phyloP scores from a whole-genome alignment of 2,888 invertebrate genomes.

The Digitonthophagus gazella region DNA sequence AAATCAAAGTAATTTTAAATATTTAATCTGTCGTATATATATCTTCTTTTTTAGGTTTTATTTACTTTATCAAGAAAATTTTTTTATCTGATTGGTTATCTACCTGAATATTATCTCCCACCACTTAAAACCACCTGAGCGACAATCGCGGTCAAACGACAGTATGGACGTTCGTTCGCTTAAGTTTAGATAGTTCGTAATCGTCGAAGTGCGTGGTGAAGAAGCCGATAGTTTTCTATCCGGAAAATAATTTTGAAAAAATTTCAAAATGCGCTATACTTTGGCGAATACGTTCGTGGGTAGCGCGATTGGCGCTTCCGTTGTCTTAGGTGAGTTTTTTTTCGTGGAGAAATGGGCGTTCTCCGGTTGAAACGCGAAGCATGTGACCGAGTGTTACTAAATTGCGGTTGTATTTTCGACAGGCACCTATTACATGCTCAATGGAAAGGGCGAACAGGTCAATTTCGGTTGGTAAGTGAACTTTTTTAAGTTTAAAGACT shows the following conservation, averaged over 20 bases:
- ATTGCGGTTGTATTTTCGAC: constrained; percentile 48
- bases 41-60: no score
- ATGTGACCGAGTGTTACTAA: constrained; percentile 40
- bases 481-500: background rate
- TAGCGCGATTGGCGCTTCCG: constrained; percentile 42
- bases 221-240: background rate
- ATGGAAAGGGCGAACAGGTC: constrained; percentile 82
- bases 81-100: background rate
- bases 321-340: constrained; percentile 46
- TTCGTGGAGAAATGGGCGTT: constrained; percentile 21
- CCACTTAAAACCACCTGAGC: constrained; percentile 9
- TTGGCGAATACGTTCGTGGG: constrained; percentile 57
- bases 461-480: constrained; percentile 75
- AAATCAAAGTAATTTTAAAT: no score
- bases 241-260: constrained; percentile 9
- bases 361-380: constrained; percentile 33
- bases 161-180: constrained; percentile 5
- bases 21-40: no score
- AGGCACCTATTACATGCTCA: constrained; percentile 68
- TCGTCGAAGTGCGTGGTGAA: background rate
- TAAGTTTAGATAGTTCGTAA: background rate
- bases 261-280: constrained; percentile 58
- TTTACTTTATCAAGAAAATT: background rate
- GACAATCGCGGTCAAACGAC: no score
- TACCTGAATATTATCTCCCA: constrained; percentile 10